A percentile compares a stretch with the other conserved stretches of the same genome.
Conservation (phyloP, 2,797 vertebrate genomes). For the Poeciliopsis paucimaculata region DNA sequence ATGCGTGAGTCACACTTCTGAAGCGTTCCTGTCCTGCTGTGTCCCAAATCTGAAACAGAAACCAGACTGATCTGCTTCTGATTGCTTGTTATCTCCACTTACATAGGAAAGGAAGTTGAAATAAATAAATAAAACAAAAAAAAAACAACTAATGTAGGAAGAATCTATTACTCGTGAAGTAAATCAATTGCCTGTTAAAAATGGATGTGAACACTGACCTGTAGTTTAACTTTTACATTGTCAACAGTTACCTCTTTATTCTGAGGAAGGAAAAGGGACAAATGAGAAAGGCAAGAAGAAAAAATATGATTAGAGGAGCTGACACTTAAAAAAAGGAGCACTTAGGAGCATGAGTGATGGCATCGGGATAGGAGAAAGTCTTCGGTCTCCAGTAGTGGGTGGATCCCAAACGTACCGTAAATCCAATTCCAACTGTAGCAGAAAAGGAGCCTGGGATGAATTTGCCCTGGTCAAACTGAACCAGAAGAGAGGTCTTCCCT, state of each 20-base stretch:
- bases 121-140: background rate
- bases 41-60: slow-evolving; percentile 87
- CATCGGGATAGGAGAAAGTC: background rate
- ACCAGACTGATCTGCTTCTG: slow-evolving; percentile 22
- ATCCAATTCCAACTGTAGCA: slow-evolving; percentile 93
- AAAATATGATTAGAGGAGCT: background rate
- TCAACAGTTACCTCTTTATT: slow-evolving; percentile 76
- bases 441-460: slow-evolving; percentile 96
- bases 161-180: background rate
- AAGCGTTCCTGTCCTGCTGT: slow-evolving; percentile 90
- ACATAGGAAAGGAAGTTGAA: background rate
- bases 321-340: background rate
- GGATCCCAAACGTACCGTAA: slow-evolving; percentile 81
- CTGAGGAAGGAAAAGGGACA: slow-evolving; percentile 38
- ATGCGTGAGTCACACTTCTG: slow-evolving; percentile 89
- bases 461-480: slow-evolving; percentile 97
- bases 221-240: slow-evolving; percentile 68
- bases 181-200: slow-evolving; percentile 12
- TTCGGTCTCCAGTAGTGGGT: background rate
- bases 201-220: slow-evolving; percentile 58
- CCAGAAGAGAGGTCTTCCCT: slow-evolving; percentile 93
- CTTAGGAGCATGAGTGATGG: background rate
- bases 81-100: background rate
- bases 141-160: background rate
- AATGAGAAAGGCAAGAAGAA: background rate